phyloP scores from a whole-genome alignment of 2,888 invertebrate genomes.

The Tethea ocularis region DNA sequence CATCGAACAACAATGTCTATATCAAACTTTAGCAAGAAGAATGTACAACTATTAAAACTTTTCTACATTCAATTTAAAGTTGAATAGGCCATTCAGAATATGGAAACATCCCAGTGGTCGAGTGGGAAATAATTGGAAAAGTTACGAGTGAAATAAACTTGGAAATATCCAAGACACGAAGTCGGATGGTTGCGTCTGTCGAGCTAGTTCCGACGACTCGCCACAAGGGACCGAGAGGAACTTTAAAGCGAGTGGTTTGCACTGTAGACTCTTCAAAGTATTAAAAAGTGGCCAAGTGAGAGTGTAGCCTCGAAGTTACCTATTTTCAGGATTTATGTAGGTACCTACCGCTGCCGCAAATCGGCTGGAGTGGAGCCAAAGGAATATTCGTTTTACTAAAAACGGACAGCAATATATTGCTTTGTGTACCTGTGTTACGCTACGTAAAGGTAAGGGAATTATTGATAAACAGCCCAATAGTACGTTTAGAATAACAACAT shows the following conservation, averaged over 20 bases:
- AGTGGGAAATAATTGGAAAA: not conserved
- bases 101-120: constrained; percentile 1
- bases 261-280: not conserved
- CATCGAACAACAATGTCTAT: not conserved
- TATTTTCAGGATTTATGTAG: not conserved
- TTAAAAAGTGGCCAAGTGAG: not conserved
- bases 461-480: not conserved
- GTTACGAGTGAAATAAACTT: not conserved
- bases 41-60: not conserved
- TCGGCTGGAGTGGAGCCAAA: not conserved
- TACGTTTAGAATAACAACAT: too few species aligned
- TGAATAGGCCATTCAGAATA: not conserved
- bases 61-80: not conserved
- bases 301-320: not conserved
- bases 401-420: not conserved
- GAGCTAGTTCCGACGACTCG: not conserved
- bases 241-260: not conserved
- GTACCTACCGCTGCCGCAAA: too few species aligned
- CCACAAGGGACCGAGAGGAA: not conserved
- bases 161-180: not conserved
- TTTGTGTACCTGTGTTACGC: not conserved
- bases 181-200: not conserved
- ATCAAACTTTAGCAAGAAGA: not conserved
- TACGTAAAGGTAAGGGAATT: not conserved
- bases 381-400: not conserved